Evolutionary conservation across 2,797 vertebrate genomes (phyloP), one percentile per base, ranked within the genome.

Genomic region (Myotis daubentonii): DNA sequence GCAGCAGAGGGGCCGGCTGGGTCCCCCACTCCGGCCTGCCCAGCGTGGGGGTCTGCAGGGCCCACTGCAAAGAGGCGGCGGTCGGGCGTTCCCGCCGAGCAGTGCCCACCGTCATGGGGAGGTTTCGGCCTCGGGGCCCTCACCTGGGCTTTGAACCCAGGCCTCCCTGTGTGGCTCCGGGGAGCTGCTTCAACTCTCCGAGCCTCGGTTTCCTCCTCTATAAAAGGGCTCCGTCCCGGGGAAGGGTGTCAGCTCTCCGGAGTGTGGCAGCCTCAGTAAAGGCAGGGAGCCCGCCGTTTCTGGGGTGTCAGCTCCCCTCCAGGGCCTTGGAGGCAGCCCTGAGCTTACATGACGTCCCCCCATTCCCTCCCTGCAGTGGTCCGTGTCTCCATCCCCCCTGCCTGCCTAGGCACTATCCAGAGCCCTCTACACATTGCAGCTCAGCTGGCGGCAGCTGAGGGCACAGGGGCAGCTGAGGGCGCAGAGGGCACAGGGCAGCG

Each of bases 191-290:
- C 62, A 25, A 72, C 8, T 75, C 44, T 30, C 47, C 8, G 49
- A 49, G 51, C 8, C 95, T 89, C 9, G 0, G 57, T 86, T 71
- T 89, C 30, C 65, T 49, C 2, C 17, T 17, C 70, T 57, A 2
- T 94, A 76, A 51, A 65, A 60, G 11, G 23, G 33, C 20, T n/a
- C 60, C 36, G 8, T 15, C 38, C 8, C 36, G 5, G 17, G 53
- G 62, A 51, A 12, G 17, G 38, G 57, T 20, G 44, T 78, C 19
- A 30, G 65, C 6, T 3, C 25, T 16, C 38, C 0, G 3, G 5
- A 10, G 41, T 7, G n/a, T 47, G 1, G 2, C 10, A n/a, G 30
- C 10, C 0, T 4, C 5, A n/a, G 44, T 6, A 33, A 49, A 49
- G 47, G 9, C 5, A 20, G 9, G 60, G 76, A n/a, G 51, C 17